phyloP scores from a whole-genome alignment of 2,797 vertebrate species.

The Sitta carolinensis region DNA sequence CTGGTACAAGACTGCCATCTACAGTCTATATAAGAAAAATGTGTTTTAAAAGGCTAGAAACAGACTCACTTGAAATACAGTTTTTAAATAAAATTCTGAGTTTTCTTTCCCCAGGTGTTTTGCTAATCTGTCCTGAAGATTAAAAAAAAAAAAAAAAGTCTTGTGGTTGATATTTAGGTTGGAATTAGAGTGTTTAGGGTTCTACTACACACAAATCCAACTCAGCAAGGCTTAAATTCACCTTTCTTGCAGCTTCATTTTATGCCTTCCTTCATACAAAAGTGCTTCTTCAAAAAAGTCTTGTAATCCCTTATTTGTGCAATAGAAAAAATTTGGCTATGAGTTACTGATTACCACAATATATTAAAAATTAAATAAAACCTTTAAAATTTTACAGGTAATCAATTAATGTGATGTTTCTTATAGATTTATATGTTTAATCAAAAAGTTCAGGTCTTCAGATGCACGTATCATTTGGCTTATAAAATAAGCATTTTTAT shows the following conservation, averaged over 20 bases:
- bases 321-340: neutral
- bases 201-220: neutral
- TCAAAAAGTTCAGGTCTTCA: neutral
- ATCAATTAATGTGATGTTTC: neutral
- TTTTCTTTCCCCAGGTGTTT: accelerated
- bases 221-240: neutral
- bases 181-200: neutral
- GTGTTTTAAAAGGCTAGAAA: neutral
- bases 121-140: accelerated
- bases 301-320: neutral
- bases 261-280: neutral
- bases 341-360: neutral
- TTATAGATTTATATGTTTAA: neutral
- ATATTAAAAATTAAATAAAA: neutral
- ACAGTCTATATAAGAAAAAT: neutral
- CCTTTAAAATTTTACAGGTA: neutral
- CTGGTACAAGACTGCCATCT: conserved; percentile 61
- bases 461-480: neutral
- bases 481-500: neutral
- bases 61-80: accelerated
- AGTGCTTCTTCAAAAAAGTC: neutral
- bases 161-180: neutral
- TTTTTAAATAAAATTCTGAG: neutral
- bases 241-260: neutral
- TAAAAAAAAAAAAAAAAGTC: neutral